phyloP scores from a whole-genome alignment of 1,140 invertebrate genomes.

The Planococcus citri region DNA sequence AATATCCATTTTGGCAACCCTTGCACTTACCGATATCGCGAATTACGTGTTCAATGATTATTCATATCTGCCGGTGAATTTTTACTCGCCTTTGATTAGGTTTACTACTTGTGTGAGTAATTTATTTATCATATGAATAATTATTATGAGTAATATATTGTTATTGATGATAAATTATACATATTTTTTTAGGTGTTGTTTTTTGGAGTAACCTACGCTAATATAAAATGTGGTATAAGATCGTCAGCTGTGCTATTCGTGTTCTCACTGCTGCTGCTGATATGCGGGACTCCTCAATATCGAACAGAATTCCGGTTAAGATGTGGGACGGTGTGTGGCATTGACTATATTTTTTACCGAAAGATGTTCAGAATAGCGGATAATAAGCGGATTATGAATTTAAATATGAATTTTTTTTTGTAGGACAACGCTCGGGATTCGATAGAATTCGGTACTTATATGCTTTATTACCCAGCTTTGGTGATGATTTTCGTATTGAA shows the following conservation, averaged over 20 bases:
- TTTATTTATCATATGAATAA: constrained; percentile 31
- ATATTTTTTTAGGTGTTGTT: constrained; percentile 45
- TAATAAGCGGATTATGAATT: too few species aligned
- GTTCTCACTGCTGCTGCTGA: constrained; percentile 66
- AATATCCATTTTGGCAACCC: constrained; percentile 16
- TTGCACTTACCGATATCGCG: constrained; percentile 20
- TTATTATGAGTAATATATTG: not conserved
- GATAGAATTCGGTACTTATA: constrained; percentile 59
- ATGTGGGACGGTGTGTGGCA: constrained; percentile 25
- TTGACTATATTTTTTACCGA: too few species aligned
- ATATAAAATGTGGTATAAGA: constrained; percentile 66
- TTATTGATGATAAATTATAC: not conserved
- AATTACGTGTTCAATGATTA: constrained; percentile 19
- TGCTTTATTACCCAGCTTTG: constrained; percentile 66
- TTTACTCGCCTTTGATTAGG: constrained; percentile 59
- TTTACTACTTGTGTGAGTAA: constrained; percentile 67
- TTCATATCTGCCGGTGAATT: constrained; percentile 47
- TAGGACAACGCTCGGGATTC: constrained; percentile 30
- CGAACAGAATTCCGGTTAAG: constrained; percentile 46
- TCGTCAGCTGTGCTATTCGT: constrained; percentile 80
- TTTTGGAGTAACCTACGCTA: constrained; percentile 54
- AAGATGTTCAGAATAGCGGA: too few species aligned
- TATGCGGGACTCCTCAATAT: constrained; percentile 60
- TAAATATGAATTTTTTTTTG: constrained; percentile 29
- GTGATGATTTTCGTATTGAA: constrained; percentile 62